These are phyloP conservation scores for Buceros bicornis DNA, from an alignment of 2,797 vertebrate species.

Conservation along the genomic window DNA sequence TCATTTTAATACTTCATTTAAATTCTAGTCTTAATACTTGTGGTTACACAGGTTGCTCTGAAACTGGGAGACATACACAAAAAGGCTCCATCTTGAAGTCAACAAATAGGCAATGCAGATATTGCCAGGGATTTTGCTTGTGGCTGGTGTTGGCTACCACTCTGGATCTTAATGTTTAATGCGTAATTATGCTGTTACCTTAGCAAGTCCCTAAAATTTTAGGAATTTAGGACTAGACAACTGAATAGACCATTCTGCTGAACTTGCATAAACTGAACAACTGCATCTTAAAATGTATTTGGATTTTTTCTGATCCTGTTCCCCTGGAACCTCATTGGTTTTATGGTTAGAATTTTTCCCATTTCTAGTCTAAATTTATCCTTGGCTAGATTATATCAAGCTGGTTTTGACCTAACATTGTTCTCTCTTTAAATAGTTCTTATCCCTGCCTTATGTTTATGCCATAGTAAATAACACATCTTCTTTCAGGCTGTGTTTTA, in stretches of 20 bases:
- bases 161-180: neutral
- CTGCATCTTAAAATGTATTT: neutral
- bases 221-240: neutral
- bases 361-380: slow-evolving; percentile 44
- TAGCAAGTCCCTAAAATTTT: neutral
- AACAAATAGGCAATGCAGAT: neutral
- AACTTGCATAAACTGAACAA: neutral
- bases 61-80: neutral
- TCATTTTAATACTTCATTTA: neutral
- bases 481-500: slow-evolving; percentile 36
- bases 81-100: neutral
- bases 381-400: neutral
- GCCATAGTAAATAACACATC: slow-evolving; percentile 15
- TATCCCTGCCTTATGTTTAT: slow-evolving; percentile 11
- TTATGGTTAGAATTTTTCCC: slow-evolving; percentile 14
- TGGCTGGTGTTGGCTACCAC: neutral
- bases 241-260: neutral
- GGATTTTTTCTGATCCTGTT: neutral
- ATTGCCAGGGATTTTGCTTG: neutral
- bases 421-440: slow-evolving; percentile 44
- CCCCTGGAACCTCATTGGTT: neutral
- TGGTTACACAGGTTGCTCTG: neutral
- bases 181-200: neutral
- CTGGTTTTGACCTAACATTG: neutral
- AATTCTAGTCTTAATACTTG: neutral